Evolutionary conservation across 2,888 invertebrate genomes (phyloP).

Genomic region (Hemistola chrysoprasaria): DNA sequence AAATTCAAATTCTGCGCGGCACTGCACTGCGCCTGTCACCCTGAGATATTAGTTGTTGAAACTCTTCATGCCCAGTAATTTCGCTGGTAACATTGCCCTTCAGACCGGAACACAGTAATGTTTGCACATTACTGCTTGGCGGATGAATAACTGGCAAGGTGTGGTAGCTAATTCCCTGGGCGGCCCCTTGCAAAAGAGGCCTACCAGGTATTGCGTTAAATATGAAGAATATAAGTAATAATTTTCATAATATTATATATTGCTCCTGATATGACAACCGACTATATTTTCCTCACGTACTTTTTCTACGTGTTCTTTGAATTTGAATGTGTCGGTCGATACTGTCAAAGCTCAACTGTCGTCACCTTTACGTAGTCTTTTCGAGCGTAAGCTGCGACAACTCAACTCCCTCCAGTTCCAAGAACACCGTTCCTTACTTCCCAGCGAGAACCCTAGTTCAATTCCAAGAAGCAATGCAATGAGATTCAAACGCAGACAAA

Average conservation of each 20-base stretch:
- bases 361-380: conserved; percentile 39
- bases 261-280: conserved; percentile 1
- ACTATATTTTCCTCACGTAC: conserved; percentile 6
- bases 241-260: conserved; percentile 27
- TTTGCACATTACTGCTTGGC: no score
- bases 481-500: conserved; percentile 20
- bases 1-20: no score
- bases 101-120: no score
- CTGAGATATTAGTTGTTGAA: no score
- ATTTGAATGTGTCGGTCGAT: conserved; percentile 3
- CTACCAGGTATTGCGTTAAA: conserved; percentile 38
- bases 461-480: conserved; percentile 52
- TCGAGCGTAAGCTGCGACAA: conserved; percentile 51
- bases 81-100: no score
- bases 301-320: conserved; percentile 5
- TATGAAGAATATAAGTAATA: conserved; percentile 20
- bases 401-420: conserved; percentile 46
- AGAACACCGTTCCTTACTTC: conserved; percentile 54
- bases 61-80: no score
- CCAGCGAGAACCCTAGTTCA: conserved; percentile 51
- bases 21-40: no score
- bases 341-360: conserved; percentile 27
- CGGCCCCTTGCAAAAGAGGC: no score
- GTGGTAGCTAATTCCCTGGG: no score
- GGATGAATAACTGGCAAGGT: no score